A percentile compares a stretch with the other conserved stretches of the same genome.
These are phyloP conservation scores for Leistus spinibarbis DNA, from an alignment of 2,888 invertebrate genomes.

Conservation along the genomic window DNA sequence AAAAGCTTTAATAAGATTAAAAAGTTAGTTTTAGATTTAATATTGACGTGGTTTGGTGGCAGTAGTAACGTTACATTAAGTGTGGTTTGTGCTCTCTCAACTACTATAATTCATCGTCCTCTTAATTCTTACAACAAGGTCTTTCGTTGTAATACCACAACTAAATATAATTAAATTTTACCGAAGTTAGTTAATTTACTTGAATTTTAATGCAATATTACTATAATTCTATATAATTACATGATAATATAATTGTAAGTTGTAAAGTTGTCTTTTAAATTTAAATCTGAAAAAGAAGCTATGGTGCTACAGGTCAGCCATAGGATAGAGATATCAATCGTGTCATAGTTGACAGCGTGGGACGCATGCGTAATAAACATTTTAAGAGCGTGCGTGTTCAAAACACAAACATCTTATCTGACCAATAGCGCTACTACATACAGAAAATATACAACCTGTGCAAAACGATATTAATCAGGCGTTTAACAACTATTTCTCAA, in stretches of 20 bases:
- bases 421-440: neutral
- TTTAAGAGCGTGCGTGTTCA: neutral
- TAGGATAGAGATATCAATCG: neutral
- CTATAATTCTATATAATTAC: too few relatives aligned
- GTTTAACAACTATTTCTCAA: conserved; percentile 33
- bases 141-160: too few relatives aligned
- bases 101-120: too few relatives aligned
- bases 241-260: too few relatives aligned
- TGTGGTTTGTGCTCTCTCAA: too few relatives aligned
- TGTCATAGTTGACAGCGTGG: neutral
- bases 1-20: neutral
- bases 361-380: neutral
- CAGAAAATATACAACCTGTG: neutral
- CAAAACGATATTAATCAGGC: conserved; percentile 31
- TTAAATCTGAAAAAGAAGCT: neutral
- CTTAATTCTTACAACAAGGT: too few relatives aligned
- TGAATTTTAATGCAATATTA: too few relatives aligned
- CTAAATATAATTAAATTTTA: too few relatives aligned
- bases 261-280: neutral
- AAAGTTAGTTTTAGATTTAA: neutral
- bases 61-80: too few relatives aligned
- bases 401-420: conserved; percentile 4
- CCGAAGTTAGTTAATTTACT: too few relatives aligned
- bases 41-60: neutral
- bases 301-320: neutral